Evolutionary conservation across 2,113 vertebrate genomes (phyloP), one percentile per base, ranked within the genome.

Genomic region (Delphinapterus leucas): DNA sequence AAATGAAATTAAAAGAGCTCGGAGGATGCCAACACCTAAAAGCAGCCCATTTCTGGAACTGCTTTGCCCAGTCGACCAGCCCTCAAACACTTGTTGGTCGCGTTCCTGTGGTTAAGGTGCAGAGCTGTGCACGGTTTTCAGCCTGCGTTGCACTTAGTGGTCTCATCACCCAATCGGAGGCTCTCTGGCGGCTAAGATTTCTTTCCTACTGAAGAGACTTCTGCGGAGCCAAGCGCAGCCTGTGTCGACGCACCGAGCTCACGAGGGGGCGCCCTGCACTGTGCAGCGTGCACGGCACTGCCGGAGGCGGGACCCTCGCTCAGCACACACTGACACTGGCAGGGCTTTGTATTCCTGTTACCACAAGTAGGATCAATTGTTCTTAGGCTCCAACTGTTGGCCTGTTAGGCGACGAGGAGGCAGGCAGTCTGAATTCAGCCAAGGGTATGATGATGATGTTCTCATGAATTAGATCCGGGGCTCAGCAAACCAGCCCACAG

Each of bases 231-330:
- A 0, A 15, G 36, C 0, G 14, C 26, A 71, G 44, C 23, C 13
- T 28, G 36, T 58, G 31, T 9, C 28, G 61, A 0, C 8, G 23
- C 31, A 2, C 6, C 10, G 41, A 38, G 65, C 79, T 53, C 79
- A 58, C 28, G 0, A 68, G 79, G 44, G 73, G 90, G 82, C 33
- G 84, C 68, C 23, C 74, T 15, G 36, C 49, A 8, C 81, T 10
- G 2, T 13, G 33, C 25, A 38, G 65, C 33, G 20, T 13, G 6
- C 14, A 33, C 28, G 18, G 25, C 12, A 31, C 21, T 10, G 71
- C 4, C 0, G 74, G 1, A 1, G 21, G 5, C 25, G 4, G 49
- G n/a, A 4, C 65, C 49, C 31, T 25, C n/a, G 14, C 17, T 53
- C 23, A 7, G 33, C 36, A 33, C 13, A 31, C 13, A 49, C 2